A percentile compares a stretch with the other conserved stretches of the same genome.
phyloP scores from a whole-genome alignment of 1,140 invertebrate genomes.

The Drosophila athabasca region DNA sequence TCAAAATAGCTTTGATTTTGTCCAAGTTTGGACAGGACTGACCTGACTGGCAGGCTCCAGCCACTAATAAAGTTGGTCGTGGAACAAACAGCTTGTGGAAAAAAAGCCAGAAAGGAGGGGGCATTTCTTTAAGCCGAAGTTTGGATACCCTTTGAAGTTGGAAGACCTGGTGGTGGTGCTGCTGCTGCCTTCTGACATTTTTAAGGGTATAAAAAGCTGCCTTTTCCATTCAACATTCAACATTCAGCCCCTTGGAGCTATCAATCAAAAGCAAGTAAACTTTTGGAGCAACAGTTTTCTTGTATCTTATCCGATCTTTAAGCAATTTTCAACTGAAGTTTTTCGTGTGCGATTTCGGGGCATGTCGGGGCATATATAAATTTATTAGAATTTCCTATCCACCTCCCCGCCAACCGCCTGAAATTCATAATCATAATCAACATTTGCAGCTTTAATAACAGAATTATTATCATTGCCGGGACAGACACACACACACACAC shows the following conservation, averaged over 20 bases:
- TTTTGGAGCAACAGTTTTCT: constrained; percentile 10
- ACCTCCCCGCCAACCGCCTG: too few relatives aligned
- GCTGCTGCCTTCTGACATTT: too few relatives aligned
- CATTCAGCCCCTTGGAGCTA: not conserved
- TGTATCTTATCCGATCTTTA: not conserved
- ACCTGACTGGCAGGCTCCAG: constrained; percentile 14
- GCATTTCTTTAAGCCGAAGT: not conserved
- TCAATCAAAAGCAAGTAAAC: constrained; percentile 26
- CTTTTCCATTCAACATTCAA: not conserved
- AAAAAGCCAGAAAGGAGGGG: not conserved
- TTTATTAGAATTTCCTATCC: constrained; percentile 4
- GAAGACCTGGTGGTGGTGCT: too few relatives aligned
- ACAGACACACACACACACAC: not conserved
- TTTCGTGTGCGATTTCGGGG: not conserved
- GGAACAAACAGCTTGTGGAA: constrained; percentile 28
- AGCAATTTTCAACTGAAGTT: too few relatives aligned
- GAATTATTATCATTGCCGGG: constrained; percentile 39
- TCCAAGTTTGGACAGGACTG: constrained; percentile 33
- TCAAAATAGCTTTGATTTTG: constrained; percentile 57
- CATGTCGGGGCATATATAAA: not conserved
- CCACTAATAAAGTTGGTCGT: constrained; percentile 42
- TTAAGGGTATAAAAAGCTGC: not conserved
- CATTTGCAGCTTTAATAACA: constrained; percentile 36
- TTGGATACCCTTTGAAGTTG: too few relatives aligned
- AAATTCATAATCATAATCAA: constrained; percentile 47